Evolutionary conservation across 2,888 invertebrate genomes (phyloP), one percentile per base, ranked within the genome.

Genomic region (Dugesia japonica): DNA sequence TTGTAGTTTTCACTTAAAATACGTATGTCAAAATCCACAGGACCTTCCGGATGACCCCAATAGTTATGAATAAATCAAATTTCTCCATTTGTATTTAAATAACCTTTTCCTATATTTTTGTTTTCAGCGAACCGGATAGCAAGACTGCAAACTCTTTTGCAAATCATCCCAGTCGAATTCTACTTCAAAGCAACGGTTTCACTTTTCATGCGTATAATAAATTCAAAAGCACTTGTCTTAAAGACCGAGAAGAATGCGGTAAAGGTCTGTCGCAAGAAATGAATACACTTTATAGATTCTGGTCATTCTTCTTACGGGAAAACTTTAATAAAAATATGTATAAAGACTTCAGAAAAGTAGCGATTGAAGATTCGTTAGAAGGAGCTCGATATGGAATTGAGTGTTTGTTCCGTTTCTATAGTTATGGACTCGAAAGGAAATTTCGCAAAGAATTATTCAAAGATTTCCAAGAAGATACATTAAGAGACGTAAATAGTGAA

Each of bases 251-350:
- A 23, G 28, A 27, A n/a, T n/a, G 1, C 17, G 72, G 72, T n/a
- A 23, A 27, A 17, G 72, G 72, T 1, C 15, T 72, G 7, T 26
- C 26, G 7, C 72, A 92, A 83, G 98, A 99, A 86, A 98, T 99
- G 97, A 98, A 98, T 86, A 98, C 98, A 0, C 87, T 98, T 74
- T 99, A 94, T 88, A 88, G 98, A 79, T 99, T 98, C 87, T 98
- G 98, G 98, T 97, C 97, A 31, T 97, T 97, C 89, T 98, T 98
- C 88, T 87, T 99, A 79, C 87, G 98, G 79, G 95, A 97, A 84
- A 94, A 97, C 84, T 98, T 94, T 86, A 98, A 98, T 86, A 89
- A 91, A 81, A 92, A 89, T 80, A 98, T 98, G 97, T 98, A 95
- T 85, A 90, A 90, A 81, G 97, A 99, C 86, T 99, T 98, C 86